Conservation (phyloP, 1,140 invertebrate genomes). For the Myzus persicae region DNA sequence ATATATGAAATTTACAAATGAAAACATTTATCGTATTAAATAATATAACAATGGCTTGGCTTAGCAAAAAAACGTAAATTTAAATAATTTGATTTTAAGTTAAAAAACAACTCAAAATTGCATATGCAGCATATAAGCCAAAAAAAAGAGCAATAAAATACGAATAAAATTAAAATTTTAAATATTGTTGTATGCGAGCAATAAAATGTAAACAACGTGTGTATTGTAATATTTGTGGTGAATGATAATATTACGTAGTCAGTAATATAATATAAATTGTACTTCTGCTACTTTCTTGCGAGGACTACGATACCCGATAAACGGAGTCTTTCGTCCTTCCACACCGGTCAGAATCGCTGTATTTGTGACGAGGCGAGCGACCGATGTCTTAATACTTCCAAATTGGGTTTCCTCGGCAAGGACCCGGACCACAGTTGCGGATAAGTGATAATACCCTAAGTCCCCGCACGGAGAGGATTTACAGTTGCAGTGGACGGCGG, state of each 20-base stretch:
- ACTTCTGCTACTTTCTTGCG: no score
- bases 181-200: neutral
- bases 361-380: neutral
- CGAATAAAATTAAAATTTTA: neutral
- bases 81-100: neutral
- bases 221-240: no score
- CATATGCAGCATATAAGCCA: neutral
- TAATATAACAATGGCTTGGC: neutral
- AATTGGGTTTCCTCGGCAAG: neutral
- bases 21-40: no score
- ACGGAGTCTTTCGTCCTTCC: neutral
- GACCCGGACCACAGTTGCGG: neutral
- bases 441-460: slow-evolving; percentile 9
- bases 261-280: no score
- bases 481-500: neutral
- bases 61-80: neutral
- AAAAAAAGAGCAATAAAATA: neutral
- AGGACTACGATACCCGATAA: neutral
- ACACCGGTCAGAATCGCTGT: neutral
- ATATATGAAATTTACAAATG: no score
- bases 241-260: no score
- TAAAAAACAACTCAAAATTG: neutral
- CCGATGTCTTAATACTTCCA: neutral
- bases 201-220: no score
- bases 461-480: neutral